Evolutionary conservation across 1,140 invertebrate species (phyloP), one percentile per base, ranked within the genome.

Genomic region (Coenobita brevimanus): DNA sequence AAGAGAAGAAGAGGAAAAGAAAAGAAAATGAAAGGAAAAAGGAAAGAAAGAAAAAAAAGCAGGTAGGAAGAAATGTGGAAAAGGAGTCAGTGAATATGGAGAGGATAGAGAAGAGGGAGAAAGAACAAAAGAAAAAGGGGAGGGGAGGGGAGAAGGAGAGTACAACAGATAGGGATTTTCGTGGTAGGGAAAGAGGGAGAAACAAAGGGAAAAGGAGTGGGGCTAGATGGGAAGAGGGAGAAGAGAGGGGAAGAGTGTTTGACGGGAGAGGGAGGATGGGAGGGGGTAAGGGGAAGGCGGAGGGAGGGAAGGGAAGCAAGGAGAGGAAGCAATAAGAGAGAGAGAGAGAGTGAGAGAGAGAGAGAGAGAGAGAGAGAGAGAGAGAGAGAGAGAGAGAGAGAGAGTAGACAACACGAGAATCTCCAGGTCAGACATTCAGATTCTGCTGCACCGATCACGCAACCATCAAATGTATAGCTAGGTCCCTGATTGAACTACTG

Each of bases 331-430:
- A n/a, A n/a, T n/a, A 3, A 27, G 24, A 79, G 46, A 1, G 27
- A 60, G 27, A 60, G 78, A 80, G 46, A 80, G 54, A 30, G 21
- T 17, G 50, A 33, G 54, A 24, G 27, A 54, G 46, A 8, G 78
- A 60, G 27, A 60, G 78, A 80, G 46, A 80, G 54, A 1, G 78
- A 33, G 24, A 80, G 46, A 80, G 54, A 33, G 15, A 79, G 17
- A 54, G 10, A 36, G n/a, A n/a, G n/a, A n/a, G n/a, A n/a, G n/a
- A n/a, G n/a, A n/a, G n/a, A n/a, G n/a, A n/a, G n/a, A n/a, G n/a
- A n/a, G n/a, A n/a, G n/a, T n/a, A n/a, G n/a, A n/a, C n/a, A n/a
- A n/a, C n/a, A n/a, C n/a, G n/a, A n/a, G n/a, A n/a, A n/a, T n/a
- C n/a, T n/a, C n/a, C n/a, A n/a, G n/a, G n/a, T n/a, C n/a, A n/a